phyloP scores from a whole-genome alignment of 1,140 invertebrate genomes.

The Aphelinus certus region DNA sequence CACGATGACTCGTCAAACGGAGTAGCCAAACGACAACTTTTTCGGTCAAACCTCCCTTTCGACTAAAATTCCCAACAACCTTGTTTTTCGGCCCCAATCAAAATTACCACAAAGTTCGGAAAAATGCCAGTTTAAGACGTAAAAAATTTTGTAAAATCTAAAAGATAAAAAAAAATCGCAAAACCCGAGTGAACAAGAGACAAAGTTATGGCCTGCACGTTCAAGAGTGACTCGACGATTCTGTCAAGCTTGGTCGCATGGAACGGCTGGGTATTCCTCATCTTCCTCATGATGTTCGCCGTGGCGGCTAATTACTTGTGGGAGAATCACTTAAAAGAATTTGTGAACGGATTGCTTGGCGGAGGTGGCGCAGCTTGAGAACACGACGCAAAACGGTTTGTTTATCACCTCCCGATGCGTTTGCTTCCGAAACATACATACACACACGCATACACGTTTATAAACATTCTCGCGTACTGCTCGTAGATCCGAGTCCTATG shows the following conservation, averaged over 20 bases:
- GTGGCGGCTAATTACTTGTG: not conserved
- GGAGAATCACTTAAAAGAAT: not conserved
- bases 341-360: not conserved
- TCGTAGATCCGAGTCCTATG: too few relatives aligned
- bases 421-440: too few relatives aligned
- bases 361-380: not conserved
- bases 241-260: not conserved
- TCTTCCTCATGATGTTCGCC: not conserved
- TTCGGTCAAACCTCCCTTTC: too few relatives aligned
- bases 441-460: too few relatives aligned
- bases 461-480: too few relatives aligned
- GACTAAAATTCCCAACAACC: not conserved
- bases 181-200: not conserved
- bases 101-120: slow-evolving; percentile 21
- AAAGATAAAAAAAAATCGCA: not conserved
- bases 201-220: slow-evolving; percentile 10
- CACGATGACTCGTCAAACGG: not conserved
- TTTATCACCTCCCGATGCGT: not conserved
- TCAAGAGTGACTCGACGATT: not conserved
- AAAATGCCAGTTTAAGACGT: not conserved
- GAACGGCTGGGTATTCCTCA: slow-evolving; percentile 13
- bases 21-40: too few relatives aligned
- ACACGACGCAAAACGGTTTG: slow-evolving; percentile 8
- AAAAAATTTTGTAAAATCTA: not conserved
- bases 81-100: slow-evolving; percentile 2